Conservation (phyloP, 2,113 vertebrate genomes). For the Podarcis muralis region DNA sequence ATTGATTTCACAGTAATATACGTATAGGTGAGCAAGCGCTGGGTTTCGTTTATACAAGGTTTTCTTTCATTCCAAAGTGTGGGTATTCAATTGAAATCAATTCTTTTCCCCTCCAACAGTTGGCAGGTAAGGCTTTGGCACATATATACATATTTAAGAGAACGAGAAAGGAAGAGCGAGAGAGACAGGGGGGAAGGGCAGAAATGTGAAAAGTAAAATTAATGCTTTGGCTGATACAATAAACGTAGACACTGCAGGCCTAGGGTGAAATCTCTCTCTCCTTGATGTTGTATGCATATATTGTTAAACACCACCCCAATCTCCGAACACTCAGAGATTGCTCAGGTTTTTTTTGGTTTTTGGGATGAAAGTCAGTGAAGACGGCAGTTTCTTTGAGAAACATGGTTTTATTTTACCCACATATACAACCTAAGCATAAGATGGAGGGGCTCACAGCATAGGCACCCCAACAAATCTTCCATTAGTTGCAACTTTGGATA, state of each 20-base stretch:
- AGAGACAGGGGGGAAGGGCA: neutral
- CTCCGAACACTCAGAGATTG: no score
- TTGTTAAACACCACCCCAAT: no score
- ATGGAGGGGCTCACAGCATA: no score
- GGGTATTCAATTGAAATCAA: slow-evolving; percentile 79
- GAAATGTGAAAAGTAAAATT: slow-evolving; percentile 76
- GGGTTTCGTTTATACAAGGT: slow-evolving; percentile 78
- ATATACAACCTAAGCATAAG: no score
- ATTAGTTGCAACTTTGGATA: no score
- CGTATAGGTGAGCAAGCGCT: slow-evolving; percentile 79
- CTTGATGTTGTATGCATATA: neutral
- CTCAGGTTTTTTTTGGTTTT: no score
- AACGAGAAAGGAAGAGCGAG: neutral
- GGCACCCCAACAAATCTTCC: no score
- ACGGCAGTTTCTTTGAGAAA: no score
- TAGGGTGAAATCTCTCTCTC: slow-evolving; percentile 48
- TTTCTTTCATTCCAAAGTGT: slow-evolving; percentile 80
- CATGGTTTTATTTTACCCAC: no score
- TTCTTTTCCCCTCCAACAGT: slow-evolving; percentile 64
- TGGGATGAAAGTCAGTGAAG: no score
- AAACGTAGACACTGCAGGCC: slow-evolving; percentile 54
- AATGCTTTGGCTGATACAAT: slow-evolving; percentile 68
- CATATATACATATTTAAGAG: slow-evolving; percentile 50
- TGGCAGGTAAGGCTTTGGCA: slow-evolving; percentile 75
- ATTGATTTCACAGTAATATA: slow-evolving; percentile 85